Evolutionary conservation across 2,797 vertebrate species (phyloP), one percentile per base, ranked within the genome.

Genomic region (Astyanax mexicanus): DNA sequence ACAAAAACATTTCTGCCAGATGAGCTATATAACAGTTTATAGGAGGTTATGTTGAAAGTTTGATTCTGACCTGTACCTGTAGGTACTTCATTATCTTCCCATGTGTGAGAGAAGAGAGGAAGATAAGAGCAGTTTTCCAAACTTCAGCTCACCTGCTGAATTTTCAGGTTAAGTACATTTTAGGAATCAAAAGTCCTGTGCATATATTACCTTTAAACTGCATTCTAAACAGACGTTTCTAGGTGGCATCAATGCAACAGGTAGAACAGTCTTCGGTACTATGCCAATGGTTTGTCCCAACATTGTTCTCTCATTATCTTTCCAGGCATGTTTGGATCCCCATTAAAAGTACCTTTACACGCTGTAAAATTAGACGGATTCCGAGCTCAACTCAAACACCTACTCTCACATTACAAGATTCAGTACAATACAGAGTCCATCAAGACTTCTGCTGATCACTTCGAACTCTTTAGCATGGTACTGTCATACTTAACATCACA

Each of bases 1-100:
- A 27, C 51, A 37, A 7, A 25, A 5, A 27, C 13, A 12, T 35
- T 11, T 12, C 8, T 44, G 47, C 29, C 11, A 52, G 1, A 8
- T 44, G 49, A 69, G 8, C 13, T 65, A 0, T 45, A 32, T 25
- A 49, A n/a, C 3, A 1, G 2, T n/a, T 0, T 51, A 47, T 27
- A 32, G 17, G 3, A 47, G 47, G n/a, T 38, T 37, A 0, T 35
- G 12, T 35, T 44, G 3, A 17, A 54, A 49, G 2, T 61, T 47
- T 5, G 66, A 12, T 42, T 68, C n/a, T n/a, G n/a, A n/a, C n/a
- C n/a, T n/a, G n/a, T n/a, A n/a, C n/a, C n/a, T 64, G 17, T 60
- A 94, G 93, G 83, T 89, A 52, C 83, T 95, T 52, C 89, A 94
- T 75, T 90, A 92, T 76, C 72, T 95, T 25, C 89, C 92, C 65